Conservation (phyloP, 2,888 invertebrate genomes). For the Pheosia tremula region DNA sequence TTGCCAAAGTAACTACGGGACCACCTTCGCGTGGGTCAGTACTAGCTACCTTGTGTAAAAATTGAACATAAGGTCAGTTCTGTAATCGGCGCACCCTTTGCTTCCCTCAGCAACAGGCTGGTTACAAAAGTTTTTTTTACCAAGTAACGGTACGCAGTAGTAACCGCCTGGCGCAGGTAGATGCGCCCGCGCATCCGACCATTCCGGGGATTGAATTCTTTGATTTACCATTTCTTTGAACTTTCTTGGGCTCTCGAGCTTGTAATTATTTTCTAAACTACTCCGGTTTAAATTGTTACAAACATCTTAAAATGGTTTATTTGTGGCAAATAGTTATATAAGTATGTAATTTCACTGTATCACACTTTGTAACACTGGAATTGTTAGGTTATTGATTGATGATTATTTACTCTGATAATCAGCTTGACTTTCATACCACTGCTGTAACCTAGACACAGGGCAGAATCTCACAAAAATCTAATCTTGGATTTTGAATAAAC, state of each 20-base stretch:
- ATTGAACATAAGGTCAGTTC: constrained; percentile 48
- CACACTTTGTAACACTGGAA: neutral
- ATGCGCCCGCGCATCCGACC: constrained; percentile 45
- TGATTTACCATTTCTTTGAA: constrained; percentile 54
- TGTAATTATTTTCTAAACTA: constrained; percentile 22
- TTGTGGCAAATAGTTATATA: constrained; percentile 9
- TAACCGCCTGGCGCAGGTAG: constrained; percentile 59
- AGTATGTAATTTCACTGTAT: neutral
- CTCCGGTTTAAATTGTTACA: constrained; percentile 14
- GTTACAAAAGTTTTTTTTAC: constrained; percentile 47
- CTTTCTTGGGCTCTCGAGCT: constrained; percentile 36
- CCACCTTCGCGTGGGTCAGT: neutral
- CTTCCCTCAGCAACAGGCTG: constrained; percentile 47
- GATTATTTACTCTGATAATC: neutral
- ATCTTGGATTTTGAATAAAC: neutral
- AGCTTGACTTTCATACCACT: too few species aligned
- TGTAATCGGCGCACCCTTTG: constrained; percentile 61
- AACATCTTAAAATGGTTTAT: constrained; percentile 23
- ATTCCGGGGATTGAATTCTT: constrained; percentile 48
- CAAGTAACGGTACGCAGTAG: constrained; percentile 59
- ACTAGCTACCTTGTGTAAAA: constrained; percentile 17
- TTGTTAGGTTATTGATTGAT: neutral
- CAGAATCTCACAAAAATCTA: neutral
- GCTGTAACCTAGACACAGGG: neutral
- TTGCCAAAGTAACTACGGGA: neutral